Conservation (phyloP, 2,797 vertebrate species). For the Kryptopterus vitreolus region DNA sequence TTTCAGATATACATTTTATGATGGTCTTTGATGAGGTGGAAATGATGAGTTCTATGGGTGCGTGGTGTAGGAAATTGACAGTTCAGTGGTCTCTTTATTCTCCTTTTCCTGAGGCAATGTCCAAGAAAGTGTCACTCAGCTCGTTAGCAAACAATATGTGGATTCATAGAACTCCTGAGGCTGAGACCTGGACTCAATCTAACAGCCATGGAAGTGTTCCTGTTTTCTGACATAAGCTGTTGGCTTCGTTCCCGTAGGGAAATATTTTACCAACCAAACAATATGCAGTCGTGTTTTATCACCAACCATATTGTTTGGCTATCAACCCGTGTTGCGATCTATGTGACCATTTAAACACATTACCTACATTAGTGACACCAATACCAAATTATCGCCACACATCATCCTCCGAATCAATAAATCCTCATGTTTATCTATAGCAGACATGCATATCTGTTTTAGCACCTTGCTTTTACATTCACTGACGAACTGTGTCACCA, state of each 20-base stretch:
- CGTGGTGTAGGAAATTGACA: conserved; percentile 28
- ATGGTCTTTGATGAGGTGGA: conserved; percentile 46
- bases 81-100: conserved; percentile 36
- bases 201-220: conserved; percentile 48
- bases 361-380: not conserved
- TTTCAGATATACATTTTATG: conserved; percentile 52
- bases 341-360: conserved; percentile 14
- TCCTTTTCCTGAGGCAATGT: conserved; percentile 39
- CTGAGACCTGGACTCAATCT: conserved; percentile 51
- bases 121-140: conserved; percentile 49
- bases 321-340: conserved; percentile 34
- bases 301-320: conserved; percentile 29
- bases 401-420: conserved; percentile 44
- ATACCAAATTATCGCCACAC: conserved; percentile 16
- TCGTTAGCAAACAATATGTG: conserved; percentile 45
- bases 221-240: conserved; percentile 41
- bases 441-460: conserved; percentile 54
- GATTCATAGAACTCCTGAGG: conserved; percentile 39
- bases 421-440: conserved; percentile 47
- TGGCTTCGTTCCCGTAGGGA: conserved; percentile 18
- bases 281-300: conserved; percentile 23
- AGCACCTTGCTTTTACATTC: conserved; percentile 36
- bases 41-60: conserved; percentile 37
- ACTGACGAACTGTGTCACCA: conserved; percentile 45
- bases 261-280: conserved; percentile 22